Conservation (phyloP, 2,888 invertebrate genomes). For the Cheiracanthium punctorium region DNA sequence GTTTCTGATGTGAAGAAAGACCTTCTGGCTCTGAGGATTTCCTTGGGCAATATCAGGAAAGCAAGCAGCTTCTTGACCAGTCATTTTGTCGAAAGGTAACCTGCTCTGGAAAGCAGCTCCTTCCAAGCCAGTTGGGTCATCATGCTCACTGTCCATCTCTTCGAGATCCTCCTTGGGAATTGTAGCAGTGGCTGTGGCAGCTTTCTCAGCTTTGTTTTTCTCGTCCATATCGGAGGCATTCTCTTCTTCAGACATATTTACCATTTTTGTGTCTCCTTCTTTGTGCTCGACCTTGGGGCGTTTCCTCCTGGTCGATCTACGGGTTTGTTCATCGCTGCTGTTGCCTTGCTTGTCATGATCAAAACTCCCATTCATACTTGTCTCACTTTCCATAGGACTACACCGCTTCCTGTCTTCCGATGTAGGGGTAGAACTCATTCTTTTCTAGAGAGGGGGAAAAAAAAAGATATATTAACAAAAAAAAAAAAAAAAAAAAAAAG, state of each 20-base stretch:
- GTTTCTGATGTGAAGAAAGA: constrained; percentile 94
- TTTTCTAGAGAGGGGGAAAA: neutral
- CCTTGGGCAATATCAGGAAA: constrained; percentile 93
- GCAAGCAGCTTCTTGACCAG: constrained; percentile 92
- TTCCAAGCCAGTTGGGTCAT: constrained; percentile 78
- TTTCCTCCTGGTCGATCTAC: constrained; percentile 62
- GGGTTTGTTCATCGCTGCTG: constrained; percentile 63
- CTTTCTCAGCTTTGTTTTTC: constrained; percentile 68
- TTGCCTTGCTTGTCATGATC: constrained; percentile 50
- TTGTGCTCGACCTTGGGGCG: constrained; percentile 74
- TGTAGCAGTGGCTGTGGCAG: constrained; percentile 16
- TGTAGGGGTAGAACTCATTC: constrained; percentile 56
- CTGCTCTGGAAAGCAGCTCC: constrained; percentile 81
- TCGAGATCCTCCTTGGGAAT: constrained; percentile 71
- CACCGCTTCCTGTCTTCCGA: constrained; percentile 55
- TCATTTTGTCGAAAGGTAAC: constrained; percentile 94
- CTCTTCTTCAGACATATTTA: constrained; percentile 76
- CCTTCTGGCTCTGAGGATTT: constrained; percentile 87
- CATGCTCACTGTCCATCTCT: constrained; percentile 79
- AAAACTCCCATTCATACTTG: constrained; percentile 46
- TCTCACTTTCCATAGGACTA: constrained; percentile 63
- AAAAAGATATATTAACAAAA: neutral
- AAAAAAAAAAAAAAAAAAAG: too few relatives aligned
- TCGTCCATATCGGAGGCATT: constrained; percentile 74
- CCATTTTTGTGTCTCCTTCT: constrained; percentile 75